A percentile compares a stretch with the other conserved stretches of the same genome.
Conservation (phyloP, 1,140 invertebrate genomes). For the Euglossa dilemma region DNA sequence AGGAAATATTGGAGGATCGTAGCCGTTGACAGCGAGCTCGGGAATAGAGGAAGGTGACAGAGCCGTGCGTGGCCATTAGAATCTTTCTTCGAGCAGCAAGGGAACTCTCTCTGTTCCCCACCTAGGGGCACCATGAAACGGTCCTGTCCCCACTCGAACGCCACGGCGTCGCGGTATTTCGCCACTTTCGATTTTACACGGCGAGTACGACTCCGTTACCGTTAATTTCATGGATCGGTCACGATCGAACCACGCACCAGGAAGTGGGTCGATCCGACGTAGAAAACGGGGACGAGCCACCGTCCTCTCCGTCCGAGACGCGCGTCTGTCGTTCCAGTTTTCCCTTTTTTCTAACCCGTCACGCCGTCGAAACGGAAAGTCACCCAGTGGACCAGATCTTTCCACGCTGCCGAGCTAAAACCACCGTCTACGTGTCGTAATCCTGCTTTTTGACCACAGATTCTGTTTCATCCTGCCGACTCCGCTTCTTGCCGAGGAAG, state of each 20-base stretch:
- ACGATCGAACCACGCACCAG: constrained; percentile 49
- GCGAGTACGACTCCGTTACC: constrained; percentile 39
- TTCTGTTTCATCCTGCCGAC: background rate
- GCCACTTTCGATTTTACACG: constrained; percentile 65
- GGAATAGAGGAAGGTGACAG: background rate
- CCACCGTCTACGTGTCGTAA: background rate
- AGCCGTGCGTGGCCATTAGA: constrained; percentile 6
- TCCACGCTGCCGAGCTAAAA: background rate
- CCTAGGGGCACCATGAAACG: background rate
- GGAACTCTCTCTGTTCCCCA: constrained; percentile 45
- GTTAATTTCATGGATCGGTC: constrained; percentile 59
- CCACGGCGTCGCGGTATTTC: constrained; percentile 37
- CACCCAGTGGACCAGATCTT: background rate
- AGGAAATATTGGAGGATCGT: no score
- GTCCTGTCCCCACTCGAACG: background rate
- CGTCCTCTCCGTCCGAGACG: constrained; percentile 13
- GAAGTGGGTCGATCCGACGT: constrained; percentile 50
- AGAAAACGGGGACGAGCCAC: constrained; percentile 50
- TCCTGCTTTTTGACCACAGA: background rate
- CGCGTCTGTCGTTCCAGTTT: constrained; percentile 10
- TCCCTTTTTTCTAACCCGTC: background rate
- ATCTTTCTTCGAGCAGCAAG: constrained; percentile 1
- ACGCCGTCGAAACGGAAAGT: constrained; percentile 6
- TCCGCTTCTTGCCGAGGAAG: no score
- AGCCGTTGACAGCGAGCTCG: background rate